A percentile compares a stretch with the other conserved stretches of the same genome.
Conservation (phyloP, 2,113 vertebrate genomes). For the Gadus chalcogrammus region DNA sequence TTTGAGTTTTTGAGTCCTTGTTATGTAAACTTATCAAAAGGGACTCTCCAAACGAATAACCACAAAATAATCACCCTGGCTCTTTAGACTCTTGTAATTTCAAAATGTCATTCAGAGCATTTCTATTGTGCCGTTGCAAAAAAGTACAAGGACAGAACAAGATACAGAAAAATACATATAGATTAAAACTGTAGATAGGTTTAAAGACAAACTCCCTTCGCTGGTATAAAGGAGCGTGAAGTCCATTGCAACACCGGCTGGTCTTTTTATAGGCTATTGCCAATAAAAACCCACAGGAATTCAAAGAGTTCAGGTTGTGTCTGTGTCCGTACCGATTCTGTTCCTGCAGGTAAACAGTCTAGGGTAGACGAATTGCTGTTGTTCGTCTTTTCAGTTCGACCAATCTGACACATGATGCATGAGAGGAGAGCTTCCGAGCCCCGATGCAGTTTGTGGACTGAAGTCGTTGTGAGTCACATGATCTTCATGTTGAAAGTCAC, state of each 20-base stretch:
- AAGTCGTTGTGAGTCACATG: conserved; percentile 74
- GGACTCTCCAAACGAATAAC: conserved; percentile 1
- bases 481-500: conserved; percentile 99
- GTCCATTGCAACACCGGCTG: conserved; percentile 33
- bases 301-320: conserved; percentile 46
- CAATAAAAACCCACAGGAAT: conserved; percentile 65
- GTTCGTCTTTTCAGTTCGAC: conserved; percentile 43
- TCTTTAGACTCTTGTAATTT: conserved; percentile 59
- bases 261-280: conserved; percentile 42
- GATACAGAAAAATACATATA: conserved; percentile 67
- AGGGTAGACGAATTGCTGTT: conserved; percentile 55
- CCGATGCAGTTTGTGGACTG: conserved; percentile 43
- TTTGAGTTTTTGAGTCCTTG: conserved; percentile 36
- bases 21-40: conserved; percentile 10
- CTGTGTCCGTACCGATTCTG: conserved; percentile 53
- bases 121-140: conserved; percentile 58
- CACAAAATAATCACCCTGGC: conserved; percentile 36
- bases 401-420: conserved; percentile 48
- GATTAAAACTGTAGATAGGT: conserved; percentile 59
- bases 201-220: conserved; percentile 58
- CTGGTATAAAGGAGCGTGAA: conserved; percentile 47
- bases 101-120: conserved; percentile 58
- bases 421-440: conserved; percentile 47
- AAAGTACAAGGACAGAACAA: conserved; percentile 68
- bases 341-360: conserved; percentile 58